Percentiles rank a stretch among this genome's conserved stretches.
These are phyloP conservation scores for Neuroterus valhalla DNA, from an alignment of 1,140 invertebrate species.

Conservation along the genomic window DNA sequence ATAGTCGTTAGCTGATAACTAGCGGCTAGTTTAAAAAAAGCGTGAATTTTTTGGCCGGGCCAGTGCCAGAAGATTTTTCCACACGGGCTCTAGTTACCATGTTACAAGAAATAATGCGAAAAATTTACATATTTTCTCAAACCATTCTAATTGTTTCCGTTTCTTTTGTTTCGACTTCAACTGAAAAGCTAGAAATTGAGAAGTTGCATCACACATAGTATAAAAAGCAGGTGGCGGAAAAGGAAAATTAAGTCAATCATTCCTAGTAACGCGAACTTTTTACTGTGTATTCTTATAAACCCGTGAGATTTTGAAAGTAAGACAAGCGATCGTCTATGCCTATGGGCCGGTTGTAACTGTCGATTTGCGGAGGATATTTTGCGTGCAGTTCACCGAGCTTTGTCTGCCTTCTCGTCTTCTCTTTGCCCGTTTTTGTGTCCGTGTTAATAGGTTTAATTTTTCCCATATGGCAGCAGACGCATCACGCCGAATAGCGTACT, in stretches of 20 bases:
- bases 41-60: too few relatives aligned
- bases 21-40: too few relatives aligned
- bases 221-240: neutral
- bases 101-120: too few relatives aligned
- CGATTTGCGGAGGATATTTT: constrained; percentile 5
- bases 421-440: neutral
- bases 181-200: neutral
- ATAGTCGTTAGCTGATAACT: too few relatives aligned
- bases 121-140: too few relatives aligned
- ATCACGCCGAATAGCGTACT: neutral
- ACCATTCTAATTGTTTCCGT: neutral
- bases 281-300: constrained; percentile 5
- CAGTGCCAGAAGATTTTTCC: too few relatives aligned
- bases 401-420: neutral
- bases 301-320: constrained; percentile 24
- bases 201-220: neutral
- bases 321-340: neutral
- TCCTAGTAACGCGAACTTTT: neutral
- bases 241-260: neutral
- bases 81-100: too few relatives aligned
- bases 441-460: constrained; percentile 5
- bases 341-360: neutral
- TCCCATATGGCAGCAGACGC: constrained; percentile 14
- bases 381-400: neutral
- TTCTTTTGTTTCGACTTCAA: neutral